phyloP scores from a whole-genome alignment of 2,113 vertebrate species.

The Phycodurus eques region DNA sequence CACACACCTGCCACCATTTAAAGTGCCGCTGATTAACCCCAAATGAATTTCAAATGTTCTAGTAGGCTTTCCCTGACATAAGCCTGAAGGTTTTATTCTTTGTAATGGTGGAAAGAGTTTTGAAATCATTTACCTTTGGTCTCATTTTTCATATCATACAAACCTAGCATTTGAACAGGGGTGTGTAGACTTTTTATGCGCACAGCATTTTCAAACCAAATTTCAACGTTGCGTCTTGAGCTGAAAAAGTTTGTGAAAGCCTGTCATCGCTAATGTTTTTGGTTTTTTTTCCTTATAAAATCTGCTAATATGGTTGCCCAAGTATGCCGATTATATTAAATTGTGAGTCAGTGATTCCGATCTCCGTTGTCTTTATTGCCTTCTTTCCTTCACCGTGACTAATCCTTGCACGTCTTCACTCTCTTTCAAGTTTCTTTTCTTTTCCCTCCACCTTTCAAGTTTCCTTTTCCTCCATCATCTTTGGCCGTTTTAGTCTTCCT shows the following conservation, averaged over 20 bases:
- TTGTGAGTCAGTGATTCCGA: neutral
- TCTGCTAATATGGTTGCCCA: neutral
- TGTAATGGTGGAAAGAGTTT: neutral
- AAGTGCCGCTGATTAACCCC: neutral
- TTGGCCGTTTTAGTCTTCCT: constrained; percentile 28
- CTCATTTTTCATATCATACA: no score
- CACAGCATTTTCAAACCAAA: no score
- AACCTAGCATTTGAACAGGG: no score
- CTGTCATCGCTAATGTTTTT: no score
- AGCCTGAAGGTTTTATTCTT: no score
- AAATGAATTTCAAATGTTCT: neutral
- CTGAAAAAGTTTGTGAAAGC: neutral
- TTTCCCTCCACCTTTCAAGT: constrained; percentile 18
- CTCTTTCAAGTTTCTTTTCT: constrained; percentile 14
- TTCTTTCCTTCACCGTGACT: constrained; percentile 39
- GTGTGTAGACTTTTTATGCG: no score
- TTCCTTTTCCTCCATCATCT: constrained; percentile 24
- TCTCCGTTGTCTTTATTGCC: neutral
- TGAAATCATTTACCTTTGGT: no score
- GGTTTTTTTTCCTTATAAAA: neutral
- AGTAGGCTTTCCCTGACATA: no score
- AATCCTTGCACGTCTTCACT: constrained; percentile 41
- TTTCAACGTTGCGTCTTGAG: neutral
- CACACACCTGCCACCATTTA: neutral
- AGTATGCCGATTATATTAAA: neutral